phyloP scores from a whole-genome alignment of 2,113 vertebrate genomes.

The Ceyx margarethae region DNA sequence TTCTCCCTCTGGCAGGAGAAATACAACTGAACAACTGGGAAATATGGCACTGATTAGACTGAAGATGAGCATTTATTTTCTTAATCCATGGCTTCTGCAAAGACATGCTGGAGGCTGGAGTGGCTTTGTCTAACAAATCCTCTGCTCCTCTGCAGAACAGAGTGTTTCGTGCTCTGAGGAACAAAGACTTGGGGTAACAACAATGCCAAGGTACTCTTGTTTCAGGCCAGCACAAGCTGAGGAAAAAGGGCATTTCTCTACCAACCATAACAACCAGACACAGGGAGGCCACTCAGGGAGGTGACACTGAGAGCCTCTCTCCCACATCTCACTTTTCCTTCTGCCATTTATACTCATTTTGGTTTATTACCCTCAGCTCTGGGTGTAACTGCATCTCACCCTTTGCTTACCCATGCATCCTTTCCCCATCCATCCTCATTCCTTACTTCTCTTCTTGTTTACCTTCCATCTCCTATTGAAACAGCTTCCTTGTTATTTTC shows the following conservation, averaged over 20 bases:
- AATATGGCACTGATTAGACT: neutral
- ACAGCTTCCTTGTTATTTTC: neutral
- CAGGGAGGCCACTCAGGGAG: neutral
- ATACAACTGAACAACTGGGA: neutral
- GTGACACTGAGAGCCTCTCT: neutral
- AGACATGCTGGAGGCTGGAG: neutral
- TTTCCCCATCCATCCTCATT: neutral
- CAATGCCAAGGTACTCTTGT: neutral
- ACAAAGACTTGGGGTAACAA: neutral
- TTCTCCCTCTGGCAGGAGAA: neutral
- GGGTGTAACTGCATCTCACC: neutral
- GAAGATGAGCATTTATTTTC: neutral
- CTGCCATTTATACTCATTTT: neutral
- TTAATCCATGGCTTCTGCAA: neutral
- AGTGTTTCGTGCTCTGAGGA: neutral
- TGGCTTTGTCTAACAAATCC: neutral
- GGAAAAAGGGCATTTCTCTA: neutral
- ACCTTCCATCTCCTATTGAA: neutral
- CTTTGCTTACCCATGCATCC: neutral
- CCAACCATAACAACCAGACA: neutral
- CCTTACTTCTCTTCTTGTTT: neutral
- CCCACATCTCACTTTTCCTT: neutral
- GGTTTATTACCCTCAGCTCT: neutral
- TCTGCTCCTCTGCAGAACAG: neutral
- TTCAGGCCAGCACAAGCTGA: neutral